Conservation (phyloP, 2,797 vertebrate genomes). For the Oryzias sinensis region DNA sequence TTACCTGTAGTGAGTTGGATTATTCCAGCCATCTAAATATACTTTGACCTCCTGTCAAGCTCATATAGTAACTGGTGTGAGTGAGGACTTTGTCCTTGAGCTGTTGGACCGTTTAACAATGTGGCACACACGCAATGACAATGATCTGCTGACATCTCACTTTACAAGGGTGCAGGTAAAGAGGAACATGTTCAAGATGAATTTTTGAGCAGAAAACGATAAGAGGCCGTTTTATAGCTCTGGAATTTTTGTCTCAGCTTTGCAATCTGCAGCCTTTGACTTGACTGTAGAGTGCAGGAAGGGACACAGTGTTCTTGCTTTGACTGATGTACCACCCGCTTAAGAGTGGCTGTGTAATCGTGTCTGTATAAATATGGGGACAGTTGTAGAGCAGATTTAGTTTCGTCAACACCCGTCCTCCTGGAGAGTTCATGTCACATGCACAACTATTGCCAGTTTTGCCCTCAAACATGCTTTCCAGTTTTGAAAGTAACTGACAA, state of each 20-base stretch:
- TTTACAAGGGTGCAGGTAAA: neutral
- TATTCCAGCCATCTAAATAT: slow-evolving; percentile 54
- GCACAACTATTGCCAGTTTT: too few relatives aligned
- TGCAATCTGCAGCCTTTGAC: slow-evolving; percentile 13
- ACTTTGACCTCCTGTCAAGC: slow-evolving; percentile 46
- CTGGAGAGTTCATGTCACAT: neutral
- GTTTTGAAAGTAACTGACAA: too few relatives aligned
- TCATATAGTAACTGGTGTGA: slow-evolving; percentile 33
- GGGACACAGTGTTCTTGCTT: slow-evolving; percentile 19
- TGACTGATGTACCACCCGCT: neutral
- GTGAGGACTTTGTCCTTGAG: slow-evolving; percentile 46
- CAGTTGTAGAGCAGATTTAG: neutral
- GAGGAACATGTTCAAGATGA: neutral
- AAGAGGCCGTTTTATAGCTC: neutral
- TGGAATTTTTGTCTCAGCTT: neutral
- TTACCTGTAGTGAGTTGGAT: slow-evolving; percentile 48
- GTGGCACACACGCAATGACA: slow-evolving; percentile 5
- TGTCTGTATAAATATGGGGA: neutral
- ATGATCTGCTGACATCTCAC: neutral
- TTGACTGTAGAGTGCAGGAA: slow-evolving; percentile 6
- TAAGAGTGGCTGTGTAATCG: neutral
- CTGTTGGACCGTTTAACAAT: slow-evolving; percentile 15
- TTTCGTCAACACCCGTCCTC: neutral
- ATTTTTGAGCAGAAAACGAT: neutral
- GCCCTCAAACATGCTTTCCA: too few relatives aligned